A percentile compares a stretch with the other conserved stretches of the same genome.
phyloP scores from a whole-genome alignment of 92 coral and sea anemone species.

The Siderastrea radians region DNA sequence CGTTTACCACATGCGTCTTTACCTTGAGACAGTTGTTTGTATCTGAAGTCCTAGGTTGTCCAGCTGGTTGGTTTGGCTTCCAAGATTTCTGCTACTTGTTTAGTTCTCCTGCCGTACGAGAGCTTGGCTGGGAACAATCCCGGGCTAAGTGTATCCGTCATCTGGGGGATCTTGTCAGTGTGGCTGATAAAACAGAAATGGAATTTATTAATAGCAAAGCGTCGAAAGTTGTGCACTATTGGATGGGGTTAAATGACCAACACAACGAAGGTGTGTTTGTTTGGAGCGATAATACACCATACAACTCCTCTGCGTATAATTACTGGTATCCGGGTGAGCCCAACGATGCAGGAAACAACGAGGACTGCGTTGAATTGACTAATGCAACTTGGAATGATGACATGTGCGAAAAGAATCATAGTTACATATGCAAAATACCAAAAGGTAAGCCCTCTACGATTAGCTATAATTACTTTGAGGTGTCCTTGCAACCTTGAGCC shows the following conservation, averaged over 20 bases:
- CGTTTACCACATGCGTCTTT: no score
- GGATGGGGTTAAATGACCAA: constrained; percentile 87
- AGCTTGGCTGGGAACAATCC: constrained; percentile 81
- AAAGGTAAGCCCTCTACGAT: constrained; percentile 47
- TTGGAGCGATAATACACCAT: constrained; percentile 83
- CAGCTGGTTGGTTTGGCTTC: constrained; percentile 71
- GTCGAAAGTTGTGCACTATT: constrained; percentile 44
- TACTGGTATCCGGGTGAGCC: constrained; percentile 84
- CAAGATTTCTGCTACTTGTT: constrained; percentile 79
- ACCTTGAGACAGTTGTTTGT: background rate
- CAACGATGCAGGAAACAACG: constrained; percentile 55
- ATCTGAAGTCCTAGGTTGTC: constrained; percentile 63
- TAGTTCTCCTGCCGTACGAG: constrained; percentile 54
- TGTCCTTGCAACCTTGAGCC: no score
- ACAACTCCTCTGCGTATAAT: constrained; percentile 34
- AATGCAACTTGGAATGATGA: constrained; percentile 74
- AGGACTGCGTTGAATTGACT: constrained; percentile 73
- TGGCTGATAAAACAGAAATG: constrained; percentile 66
- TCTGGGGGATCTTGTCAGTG: constrained; percentile 82
- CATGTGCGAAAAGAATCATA: constrained; percentile 59
- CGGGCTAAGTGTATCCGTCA: constrained; percentile 65
- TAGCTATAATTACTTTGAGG: no score
- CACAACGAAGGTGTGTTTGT: constrained; percentile 70
- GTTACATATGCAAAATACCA: constrained; percentile 81
- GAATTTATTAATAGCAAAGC: constrained; percentile 61